A percentile compares a stretch with the other conserved stretches of the same genome.
These are phyloP conservation scores for Pseudomyrmex dendroicus DNA, from an alignment of 1,140 invertebrate genomes.

Conservation along the genomic window DNA sequence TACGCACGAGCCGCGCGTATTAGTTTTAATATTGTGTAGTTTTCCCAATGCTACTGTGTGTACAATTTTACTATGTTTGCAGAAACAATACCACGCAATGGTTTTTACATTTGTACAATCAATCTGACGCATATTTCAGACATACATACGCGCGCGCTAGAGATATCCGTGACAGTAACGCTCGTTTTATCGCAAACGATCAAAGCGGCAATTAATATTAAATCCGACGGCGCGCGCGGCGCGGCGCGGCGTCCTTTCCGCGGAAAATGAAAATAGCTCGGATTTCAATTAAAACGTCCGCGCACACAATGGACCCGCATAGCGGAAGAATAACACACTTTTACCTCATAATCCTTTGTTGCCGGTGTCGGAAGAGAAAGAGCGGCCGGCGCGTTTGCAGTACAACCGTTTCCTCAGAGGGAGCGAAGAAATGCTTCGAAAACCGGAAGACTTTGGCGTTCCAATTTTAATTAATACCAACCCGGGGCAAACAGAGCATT, in stretches of 20 bases:
- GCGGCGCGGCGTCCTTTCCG: conserved; percentile 18
- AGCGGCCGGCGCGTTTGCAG: conserved; percentile 7
- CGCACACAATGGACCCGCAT: conserved; percentile 23
- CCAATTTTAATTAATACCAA: conserved; percentile 65
- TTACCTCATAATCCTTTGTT: conserved; percentile 58
- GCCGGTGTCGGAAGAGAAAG: conserved; percentile 28
- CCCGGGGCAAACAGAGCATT: conserved; percentile 2
- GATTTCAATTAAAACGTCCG: conserved; percentile 54
- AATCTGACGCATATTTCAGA: conserved; percentile 23
- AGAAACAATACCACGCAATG: not conserved
- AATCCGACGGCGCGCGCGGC: conserved; percentile 18
- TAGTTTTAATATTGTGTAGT: not conserved
- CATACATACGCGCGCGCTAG: not conserved
- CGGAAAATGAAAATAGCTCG: conserved; percentile 52
- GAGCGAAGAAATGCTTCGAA: conserved; percentile 57
- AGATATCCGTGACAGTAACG: conserved; percentile 12
- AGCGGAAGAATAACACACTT: conserved; percentile 44
- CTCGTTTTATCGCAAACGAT: conserved; percentile 45
- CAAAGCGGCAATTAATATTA: conserved; percentile 52
- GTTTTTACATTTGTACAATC: not conserved
- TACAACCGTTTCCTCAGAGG: conserved; percentile 23
- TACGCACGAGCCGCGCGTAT: not conserved
- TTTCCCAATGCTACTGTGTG: too few relatives aligned
- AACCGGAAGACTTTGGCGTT: conserved; percentile 38
- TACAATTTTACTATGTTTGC: not conserved